Evolutionary conservation across 2,888 invertebrate genomes (phyloP), one percentile per base, ranked within the genome.

Genomic region (Eupithecia dodoneata): DNA sequence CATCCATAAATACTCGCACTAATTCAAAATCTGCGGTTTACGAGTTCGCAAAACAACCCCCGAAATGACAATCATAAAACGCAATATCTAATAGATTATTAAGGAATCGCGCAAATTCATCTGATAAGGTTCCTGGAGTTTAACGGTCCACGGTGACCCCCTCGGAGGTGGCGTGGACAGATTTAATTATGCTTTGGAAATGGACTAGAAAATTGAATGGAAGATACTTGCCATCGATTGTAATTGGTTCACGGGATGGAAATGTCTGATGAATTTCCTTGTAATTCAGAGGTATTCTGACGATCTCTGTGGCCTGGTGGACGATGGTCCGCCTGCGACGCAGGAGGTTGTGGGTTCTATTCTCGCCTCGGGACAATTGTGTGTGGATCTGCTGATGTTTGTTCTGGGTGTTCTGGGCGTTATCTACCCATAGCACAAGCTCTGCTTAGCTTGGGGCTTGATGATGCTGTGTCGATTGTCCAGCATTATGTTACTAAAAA

Each of bases 181-280:
- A 93, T 93, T 93, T 90, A 94, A 94, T 93, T 93, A 93, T 90
- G 86, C 87, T 91, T 90, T 88, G 89, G 91, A 91, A 92, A 93
- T 93, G 92, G 92, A 86, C 91, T 92, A 91, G 93, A 92, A 93
- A 93, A 93, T 94, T 92, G 88, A 92, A 93, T 89, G 89, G 88
- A 86, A 86, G 69, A 15, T 63, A 55, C 65, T 73, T 65, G 44
- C 74, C 69, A 72, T 78, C 47, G 74, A 69, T 74, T 45, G 65
- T 66, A 69, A 74, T 75, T 72, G 47, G 30, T 75, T 55, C 69
- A 13, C 52, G 49, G 42, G 18, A 59, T 70, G n/a, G 47, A 49
- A n/a, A 18, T 70, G 4, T 47, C 18, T 70, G 70, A 70, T 47
- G 42, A 69, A 69, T 69, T 45, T 70, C 30, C 5, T 30, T 18